Conservation (phyloP, 2,797 vertebrate species). For the Hoplostethus mediterraneus region DNA sequence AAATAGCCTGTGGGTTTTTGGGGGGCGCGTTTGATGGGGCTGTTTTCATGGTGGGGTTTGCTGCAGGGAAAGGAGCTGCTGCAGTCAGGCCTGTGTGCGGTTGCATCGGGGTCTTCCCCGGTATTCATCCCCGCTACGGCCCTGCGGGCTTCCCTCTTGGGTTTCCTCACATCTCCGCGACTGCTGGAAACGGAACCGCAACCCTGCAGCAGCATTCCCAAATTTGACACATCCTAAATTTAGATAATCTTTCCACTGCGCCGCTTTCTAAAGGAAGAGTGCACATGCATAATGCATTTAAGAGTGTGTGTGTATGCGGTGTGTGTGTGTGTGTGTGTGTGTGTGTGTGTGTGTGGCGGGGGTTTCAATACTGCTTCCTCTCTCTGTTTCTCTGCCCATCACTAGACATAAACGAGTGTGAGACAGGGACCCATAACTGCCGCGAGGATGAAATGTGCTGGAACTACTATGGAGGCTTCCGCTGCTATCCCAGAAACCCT, state of each 20-base stretch:
- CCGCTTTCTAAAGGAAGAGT: slow-evolving; percentile 33
- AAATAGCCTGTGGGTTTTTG: slow-evolving; percentile 78
- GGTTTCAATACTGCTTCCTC: slow-evolving; percentile 22
- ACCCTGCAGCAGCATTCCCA: slow-evolving; percentile 7
- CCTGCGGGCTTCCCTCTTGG: slow-evolving; percentile 50
- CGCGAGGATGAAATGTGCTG: slow-evolving; percentile 95
- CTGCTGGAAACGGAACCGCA: slow-evolving; percentile 41
- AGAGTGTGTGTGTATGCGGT: slow-evolving; percentile 41
- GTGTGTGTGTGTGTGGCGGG: slow-evolving; percentile 4
- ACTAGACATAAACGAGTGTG: slow-evolving; percentile 96
- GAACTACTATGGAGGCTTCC: slow-evolving; percentile 96
- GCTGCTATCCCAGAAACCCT: slow-evolving; percentile 95
- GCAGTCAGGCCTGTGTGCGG: slow-evolving; percentile 49
- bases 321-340: slow-evolving; percentile 35
- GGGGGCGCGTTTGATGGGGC: slow-evolving; percentile 74
- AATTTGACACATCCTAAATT: slow-evolving; percentile 9
- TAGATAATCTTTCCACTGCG: slow-evolving; percentile 21
- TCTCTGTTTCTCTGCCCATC: slow-evolving; percentile 52
- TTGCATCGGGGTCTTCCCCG: slow-evolving; percentile 65
- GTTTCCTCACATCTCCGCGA: slow-evolving; percentile 41
- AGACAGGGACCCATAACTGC: slow-evolving; percentile 91
- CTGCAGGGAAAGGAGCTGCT: slow-evolving; percentile 47
- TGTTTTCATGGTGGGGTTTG: slow-evolving; percentile 58
- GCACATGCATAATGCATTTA: background rate
- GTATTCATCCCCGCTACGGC: slow-evolving; percentile 13